Percentiles rank a stretch among this genome's conserved stretches.
These are phyloP conservation scores for Drosophila ustulata DNA, from an alignment of 2,888 invertebrate species.

Conservation along the genomic window DNA sequence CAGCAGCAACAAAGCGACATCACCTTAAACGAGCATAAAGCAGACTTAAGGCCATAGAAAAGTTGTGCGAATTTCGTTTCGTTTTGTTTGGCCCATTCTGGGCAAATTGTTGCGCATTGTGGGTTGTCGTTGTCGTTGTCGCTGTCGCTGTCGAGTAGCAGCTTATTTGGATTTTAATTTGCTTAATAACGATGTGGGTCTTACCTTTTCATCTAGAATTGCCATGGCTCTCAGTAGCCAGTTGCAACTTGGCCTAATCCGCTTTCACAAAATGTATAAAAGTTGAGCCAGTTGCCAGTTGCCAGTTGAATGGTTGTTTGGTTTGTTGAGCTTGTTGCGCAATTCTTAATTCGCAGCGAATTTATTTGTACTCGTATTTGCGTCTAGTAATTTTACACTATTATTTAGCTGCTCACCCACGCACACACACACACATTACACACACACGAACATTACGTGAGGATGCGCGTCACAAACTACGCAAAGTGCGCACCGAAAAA, in stretches of 20 bases:
- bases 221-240: slow-evolving; percentile 45
- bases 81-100: slow-evolving; percentile 28
- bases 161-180: slow-evolving; percentile 60
- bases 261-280: slow-evolving; percentile 39
- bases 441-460: slow-evolving; percentile 14
- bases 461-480: slow-evolving; percentile 68
- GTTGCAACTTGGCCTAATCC: slow-evolving; percentile 51
- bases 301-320: slow-evolving; percentile 12
- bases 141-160: slow-evolving; percentile 4
- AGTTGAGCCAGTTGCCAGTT: slow-evolving; percentile 20
- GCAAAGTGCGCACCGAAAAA: slow-evolving; percentile 52
- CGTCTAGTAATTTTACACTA: slow-evolving; percentile 60
- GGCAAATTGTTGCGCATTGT: slow-evolving; percentile 34
- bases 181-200: slow-evolving; percentile 34
- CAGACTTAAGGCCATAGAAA: slow-evolving; percentile 27
- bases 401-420: slow-evolving; percentile 28
- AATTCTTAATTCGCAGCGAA: slow-evolving; percentile 31
- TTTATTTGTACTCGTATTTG: slow-evolving; percentile 29
- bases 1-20: slow-evolving; percentile 7
- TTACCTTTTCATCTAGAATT: slow-evolving; percentile 60
- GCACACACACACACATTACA: slow-evolving; percentile 22
- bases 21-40: slow-evolving; percentile 1
- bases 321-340: slow-evolving; percentile 48
- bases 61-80: slow-evolving; percentile 33
- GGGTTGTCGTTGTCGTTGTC: slow-evolving; percentile 17